Conservation (phyloP, 2,888 invertebrate genomes). For the Hartigia nigra region DNA sequence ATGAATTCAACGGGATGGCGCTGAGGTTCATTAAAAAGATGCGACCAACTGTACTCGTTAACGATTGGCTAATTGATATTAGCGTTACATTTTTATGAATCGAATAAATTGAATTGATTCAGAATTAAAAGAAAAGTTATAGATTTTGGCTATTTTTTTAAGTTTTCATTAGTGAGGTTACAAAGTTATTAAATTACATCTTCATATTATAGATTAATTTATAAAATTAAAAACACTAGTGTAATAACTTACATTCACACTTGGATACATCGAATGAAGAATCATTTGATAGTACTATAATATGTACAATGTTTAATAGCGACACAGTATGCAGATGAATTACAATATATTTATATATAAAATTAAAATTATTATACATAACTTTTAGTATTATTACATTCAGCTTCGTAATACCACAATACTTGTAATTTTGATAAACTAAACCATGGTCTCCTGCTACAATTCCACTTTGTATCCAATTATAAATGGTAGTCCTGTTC, state of each 20-base stretch:
- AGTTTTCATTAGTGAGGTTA: background rate
- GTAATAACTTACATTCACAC: background rate
- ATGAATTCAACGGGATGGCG: background rate
- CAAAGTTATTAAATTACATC: background rate
- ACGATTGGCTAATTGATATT: background rate
- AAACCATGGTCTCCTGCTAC: constrained; percentile 42
- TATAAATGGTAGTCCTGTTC: constrained; percentile 91
- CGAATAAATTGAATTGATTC: background rate
- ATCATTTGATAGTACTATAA: background rate
- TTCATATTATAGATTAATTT: background rate
- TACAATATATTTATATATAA: background rate
- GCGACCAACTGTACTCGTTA: background rate
- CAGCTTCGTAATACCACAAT: background rate
- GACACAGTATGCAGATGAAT: background rate
- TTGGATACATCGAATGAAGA: background rate
- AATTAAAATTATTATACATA: constrained; percentile 15
- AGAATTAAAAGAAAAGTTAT: background rate
- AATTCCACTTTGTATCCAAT: constrained; percentile 74
- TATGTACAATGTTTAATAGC: background rate
- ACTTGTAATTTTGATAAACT: background rate
- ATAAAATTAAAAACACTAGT: background rate
- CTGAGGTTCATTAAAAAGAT: no score
- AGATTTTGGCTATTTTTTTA: background rate
- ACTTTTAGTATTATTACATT: background rate
- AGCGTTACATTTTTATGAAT: background rate